phyloP scores from a whole-genome alignment of 2,888 invertebrate genomes.

The Hololepta plana region DNA sequence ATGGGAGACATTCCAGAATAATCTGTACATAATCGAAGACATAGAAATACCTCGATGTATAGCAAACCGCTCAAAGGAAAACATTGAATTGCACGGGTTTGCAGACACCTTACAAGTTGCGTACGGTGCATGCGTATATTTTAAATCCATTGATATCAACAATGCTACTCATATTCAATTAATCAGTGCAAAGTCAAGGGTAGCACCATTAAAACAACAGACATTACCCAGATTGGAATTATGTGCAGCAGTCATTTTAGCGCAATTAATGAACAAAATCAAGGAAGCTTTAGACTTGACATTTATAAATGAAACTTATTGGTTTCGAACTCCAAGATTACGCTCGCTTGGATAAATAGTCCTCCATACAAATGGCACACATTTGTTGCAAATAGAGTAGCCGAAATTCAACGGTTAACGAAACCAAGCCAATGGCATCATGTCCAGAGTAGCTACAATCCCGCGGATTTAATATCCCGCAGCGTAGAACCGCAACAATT shows the following conservation, averaged over 20 bases:
- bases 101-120: too few species aligned
- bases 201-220: neutral
- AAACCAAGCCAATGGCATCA: constrained; percentile 12
- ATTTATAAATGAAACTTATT: constrained; percentile 5
- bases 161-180: neutral
- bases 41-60: constrained; percentile 5
- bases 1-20: too few species aligned
- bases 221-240: constrained; percentile 3
- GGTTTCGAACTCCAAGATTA: constrained; percentile 9
- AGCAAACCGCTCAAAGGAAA: too few species aligned
- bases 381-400: constrained; percentile 14
- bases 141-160: neutral
- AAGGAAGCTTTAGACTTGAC: neutral
- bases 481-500: constrained; percentile 9
- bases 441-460: constrained; percentile 13
- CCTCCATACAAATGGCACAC: constrained; percentile 8
- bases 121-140: constrained; percentile 5
- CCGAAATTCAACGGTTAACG: constrained; percentile 13
- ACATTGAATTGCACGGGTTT: too few species aligned
- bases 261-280: constrained; percentile 1
- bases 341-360: constrained; percentile 6
- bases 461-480: constrained; percentile 16
- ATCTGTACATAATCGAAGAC: too few species aligned
- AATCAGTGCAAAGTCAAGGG: constrained; percentile 1
- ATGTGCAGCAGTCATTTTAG: neutral